Evolutionary conservation across 2,113 vertebrate genomes (phyloP), one percentile per base, ranked within the genome.

Genomic region (Lontra canadensis): DNA sequence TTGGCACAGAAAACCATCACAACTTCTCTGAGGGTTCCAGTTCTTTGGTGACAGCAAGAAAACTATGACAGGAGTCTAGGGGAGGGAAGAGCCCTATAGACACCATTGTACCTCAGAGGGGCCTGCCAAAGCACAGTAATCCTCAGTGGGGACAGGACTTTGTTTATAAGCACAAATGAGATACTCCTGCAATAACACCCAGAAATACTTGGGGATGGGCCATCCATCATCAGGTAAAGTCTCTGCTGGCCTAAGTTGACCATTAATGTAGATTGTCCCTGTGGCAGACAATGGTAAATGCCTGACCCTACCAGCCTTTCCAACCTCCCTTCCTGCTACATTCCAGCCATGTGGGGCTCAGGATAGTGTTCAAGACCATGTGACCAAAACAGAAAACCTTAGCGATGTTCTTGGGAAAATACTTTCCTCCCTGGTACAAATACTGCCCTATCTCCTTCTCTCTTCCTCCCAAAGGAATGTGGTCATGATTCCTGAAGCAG

Each of bases 71-170:
- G 20, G 83, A 55, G n/a, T 44, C 52, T 1, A 17, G 5, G 44
- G 39, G 29, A 44, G 23, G 29, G 2, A 26, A 44, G 52, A 7
- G 3, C 39, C 78, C 63, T 31, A 47, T 23, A 36, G 52, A 20
- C 15, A 13, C 29, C 39, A 42, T 5, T 0, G 0, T 36, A 13
- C 31, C 3, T 55, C 47, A 0, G 20, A 7, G 42, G 59, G 67
- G 3, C 52, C 71, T 49, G 21, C 36, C 13, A 11, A 81, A 67
- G 14, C 39, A 39, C 5, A 12, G 59, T 36, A 29, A 14, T 15
- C 23, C 31, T 34, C 6, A 31, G 39, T n/a, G 71, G n/a, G 23
- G 20, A 4, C 9, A 21, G 69, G 26, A 7, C 31, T 84, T 88
- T n/a, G 29, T 52, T 67, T 42, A 8, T 36, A 63, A 84, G 17